Percentiles rank a stretch among this genome's conserved stretches.
Conservation (phyloP, 2,797 vertebrate genomes). For the Nannoperca australis region DNA sequence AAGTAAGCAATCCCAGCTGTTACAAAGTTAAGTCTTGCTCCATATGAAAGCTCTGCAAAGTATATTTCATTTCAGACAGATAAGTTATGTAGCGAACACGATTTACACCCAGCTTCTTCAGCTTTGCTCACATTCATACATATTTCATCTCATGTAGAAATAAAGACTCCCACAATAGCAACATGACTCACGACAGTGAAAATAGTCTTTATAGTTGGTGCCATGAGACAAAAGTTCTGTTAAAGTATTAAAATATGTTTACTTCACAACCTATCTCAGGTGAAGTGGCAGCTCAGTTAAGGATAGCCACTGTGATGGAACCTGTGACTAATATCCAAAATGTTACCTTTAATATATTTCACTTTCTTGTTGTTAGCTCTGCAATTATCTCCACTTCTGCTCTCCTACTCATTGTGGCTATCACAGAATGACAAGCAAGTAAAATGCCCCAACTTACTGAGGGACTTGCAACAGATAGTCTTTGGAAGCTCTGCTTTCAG, state of each 20-base stretch:
- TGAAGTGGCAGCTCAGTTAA: neutral
- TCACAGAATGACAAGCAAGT: neutral
- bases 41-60: neutral
- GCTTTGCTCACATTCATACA: neutral
- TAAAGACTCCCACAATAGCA: neutral
- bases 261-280: neutral
- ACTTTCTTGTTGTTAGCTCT: neutral
- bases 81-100: neutral
- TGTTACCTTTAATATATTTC: neutral
- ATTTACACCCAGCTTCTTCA: neutral
- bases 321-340: neutral
- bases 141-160: neutral
- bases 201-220: neutral
- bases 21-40: neutral
- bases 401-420: neutral
- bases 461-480: neutral
- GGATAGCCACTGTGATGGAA: neutral
- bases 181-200: constrained; percentile 10
- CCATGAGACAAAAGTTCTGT: constrained; percentile 13
- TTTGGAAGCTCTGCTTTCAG: neutral
- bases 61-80: neutral
- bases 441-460: neutral
- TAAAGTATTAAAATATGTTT: constrained; percentile 2
- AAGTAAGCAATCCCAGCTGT: neutral
- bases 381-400: constrained; percentile 14